Evolutionary conservation across 2,113 vertebrate species (phyloP).

Genomic region (Indicator indicator): DNA sequence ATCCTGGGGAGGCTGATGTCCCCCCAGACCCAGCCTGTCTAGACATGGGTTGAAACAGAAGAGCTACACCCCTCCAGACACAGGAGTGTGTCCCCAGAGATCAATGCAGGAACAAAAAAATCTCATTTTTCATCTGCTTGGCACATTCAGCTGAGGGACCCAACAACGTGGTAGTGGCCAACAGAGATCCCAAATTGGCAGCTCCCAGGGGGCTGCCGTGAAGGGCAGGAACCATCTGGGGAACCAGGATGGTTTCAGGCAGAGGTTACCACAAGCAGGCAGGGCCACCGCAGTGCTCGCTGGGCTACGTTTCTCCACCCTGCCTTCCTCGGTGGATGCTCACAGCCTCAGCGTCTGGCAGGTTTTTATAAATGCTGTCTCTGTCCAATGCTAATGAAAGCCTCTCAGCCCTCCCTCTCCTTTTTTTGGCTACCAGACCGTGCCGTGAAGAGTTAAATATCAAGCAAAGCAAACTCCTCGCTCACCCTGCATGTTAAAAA

Average conservation of each 20-base stretch:
- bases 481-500: not conserved
- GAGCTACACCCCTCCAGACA: not conserved
- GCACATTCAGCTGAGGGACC: not conserved
- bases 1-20: not conserved
- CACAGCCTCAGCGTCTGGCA: conserved; percentile 53
- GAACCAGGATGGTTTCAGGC: not conserved
- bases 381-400: conserved; percentile 52
- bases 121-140: not conserved
- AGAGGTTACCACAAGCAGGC: not conserved
- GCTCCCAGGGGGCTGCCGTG: not conserved
- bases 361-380: conserved; percentile 68
- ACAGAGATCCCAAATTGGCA: not conserved
- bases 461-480: not conserved
- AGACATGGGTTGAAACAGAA: conserved; percentile 4
- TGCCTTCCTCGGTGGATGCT: not conserved
- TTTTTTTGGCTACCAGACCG: not conserved
- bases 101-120: not conserved
- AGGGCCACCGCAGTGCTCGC: not conserved
- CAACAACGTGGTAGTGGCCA: not conserved
- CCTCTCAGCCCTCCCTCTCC: not conserved
- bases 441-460: not conserved
- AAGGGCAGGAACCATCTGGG: not conserved
- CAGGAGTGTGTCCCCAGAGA: not conserved
- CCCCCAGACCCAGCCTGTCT: conserved; percentile 12
- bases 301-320: conserved; percentile 34